These are phyloP conservation scores for Anthopleura sola DNA, from an alignment of 64 coral and sea anemone species.

Conservation along the genomic window DNA sequence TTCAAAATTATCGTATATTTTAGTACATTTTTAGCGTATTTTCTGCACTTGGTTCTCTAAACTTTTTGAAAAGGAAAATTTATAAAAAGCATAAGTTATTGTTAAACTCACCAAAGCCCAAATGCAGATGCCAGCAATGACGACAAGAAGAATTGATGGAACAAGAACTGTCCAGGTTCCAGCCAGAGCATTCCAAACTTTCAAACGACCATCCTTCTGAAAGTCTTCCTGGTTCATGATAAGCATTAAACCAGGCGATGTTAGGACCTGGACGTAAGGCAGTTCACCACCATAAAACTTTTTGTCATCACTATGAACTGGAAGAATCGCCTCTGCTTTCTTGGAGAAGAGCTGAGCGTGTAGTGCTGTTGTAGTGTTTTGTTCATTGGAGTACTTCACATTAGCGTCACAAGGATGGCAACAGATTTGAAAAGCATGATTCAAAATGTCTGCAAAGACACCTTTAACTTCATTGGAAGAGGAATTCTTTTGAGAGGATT, in stretches of 20 bases:
- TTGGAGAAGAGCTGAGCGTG: not conserved
- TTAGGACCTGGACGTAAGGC: not conserved
- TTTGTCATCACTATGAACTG: not conserved
- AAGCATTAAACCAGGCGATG: slow-evolving; percentile 1
- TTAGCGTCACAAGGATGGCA: not conserved
- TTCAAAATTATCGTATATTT: too few relatives aligned
- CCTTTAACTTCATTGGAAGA: not conserved
- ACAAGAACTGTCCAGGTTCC: slow-evolving; percentile 7
- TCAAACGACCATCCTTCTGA: not conserved
- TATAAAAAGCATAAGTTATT: not conserved
- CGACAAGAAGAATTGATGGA: slow-evolving; percentile 23
- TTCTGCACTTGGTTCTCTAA: too few relatives aligned
- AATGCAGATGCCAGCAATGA: slow-evolving; percentile 45
- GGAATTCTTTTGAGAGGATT: not conserved
- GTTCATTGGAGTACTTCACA: not conserved
- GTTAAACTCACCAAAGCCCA: slow-evolving; percentile 51
- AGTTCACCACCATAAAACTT: not conserved
- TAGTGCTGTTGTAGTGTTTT: not conserved
- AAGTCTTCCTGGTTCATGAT: not conserved
- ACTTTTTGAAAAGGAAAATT: too few relatives aligned
- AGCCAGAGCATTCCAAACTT: not conserved
- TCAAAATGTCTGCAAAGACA: not conserved
- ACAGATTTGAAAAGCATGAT: not conserved
- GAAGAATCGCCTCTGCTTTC: not conserved
- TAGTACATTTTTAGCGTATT: too few relatives aligned